These are phyloP conservation scores for Hofmannophila pseudospretella DNA, from an alignment of 2,888 invertebrate genomes.

Conservation along the genomic window DNA sequence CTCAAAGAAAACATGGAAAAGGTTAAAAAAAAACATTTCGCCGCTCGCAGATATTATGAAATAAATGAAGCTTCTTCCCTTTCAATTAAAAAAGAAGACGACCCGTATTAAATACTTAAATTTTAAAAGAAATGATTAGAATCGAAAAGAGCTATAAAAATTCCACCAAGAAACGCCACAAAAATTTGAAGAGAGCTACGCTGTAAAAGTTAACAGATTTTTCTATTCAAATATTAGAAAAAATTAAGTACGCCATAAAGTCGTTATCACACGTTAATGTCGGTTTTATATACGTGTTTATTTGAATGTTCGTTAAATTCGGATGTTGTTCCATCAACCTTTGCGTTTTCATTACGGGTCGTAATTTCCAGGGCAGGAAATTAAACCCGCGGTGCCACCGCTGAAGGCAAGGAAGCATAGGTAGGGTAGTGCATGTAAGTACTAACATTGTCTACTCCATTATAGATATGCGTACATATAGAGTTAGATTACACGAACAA, in stretches of 20 bases:
- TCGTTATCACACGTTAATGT: slow-evolving; percentile 4
- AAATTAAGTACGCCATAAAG: slow-evolving; percentile 1
- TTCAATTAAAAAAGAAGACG: no score
- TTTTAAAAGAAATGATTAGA: no score
- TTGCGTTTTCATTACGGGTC: slow-evolving; percentile 51
- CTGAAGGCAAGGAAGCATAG: slow-evolving; percentile 24
- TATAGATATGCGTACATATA: background rate
- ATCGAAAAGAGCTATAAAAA: background rate
- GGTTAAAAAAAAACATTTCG: no score
- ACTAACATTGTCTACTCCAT: background rate
- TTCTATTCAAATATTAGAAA: background rate
- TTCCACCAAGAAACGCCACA: background rate
- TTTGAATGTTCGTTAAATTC: slow-evolving; percentile 26
- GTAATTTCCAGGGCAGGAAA: slow-evolving; percentile 64
- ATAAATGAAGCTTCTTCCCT: no score
- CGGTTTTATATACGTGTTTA: slow-evolving; percentile 6
- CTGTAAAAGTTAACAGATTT: background rate
- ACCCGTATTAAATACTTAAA: no score
- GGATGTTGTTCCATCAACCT: slow-evolving; percentile 33
- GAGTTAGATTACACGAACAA: background rate
- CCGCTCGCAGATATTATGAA: no score
- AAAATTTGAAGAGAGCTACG: background rate
- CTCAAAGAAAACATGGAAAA: no score
- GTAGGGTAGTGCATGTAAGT: background rate
- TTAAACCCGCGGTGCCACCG: slow-evolving; percentile 40